These are phyloP conservation scores for Rhinichthys osculus DNA, from an alignment of 2,797 vertebrate genomes.

Conservation along the genomic window DNA sequence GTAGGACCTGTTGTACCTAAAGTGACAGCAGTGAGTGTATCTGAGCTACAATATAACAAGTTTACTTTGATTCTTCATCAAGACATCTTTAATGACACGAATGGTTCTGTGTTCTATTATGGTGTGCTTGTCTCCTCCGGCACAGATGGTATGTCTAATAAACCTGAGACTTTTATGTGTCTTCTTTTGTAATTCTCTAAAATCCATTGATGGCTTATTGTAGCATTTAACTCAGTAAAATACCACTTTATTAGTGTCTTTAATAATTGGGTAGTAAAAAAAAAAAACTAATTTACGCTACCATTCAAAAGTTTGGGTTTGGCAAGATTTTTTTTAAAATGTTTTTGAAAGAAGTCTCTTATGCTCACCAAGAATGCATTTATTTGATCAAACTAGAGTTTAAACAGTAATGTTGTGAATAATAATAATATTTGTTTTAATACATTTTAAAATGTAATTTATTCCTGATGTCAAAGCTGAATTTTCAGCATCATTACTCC, in stretches of 20 bases:
- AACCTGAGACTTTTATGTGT: neutral
- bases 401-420: no score
- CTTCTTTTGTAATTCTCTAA: neutral
- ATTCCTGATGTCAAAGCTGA: neutral
- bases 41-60: fast-evolving
- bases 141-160: constrained; percentile 53
- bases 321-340: neutral
- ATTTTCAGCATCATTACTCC: neutral
- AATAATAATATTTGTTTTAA: neutral
- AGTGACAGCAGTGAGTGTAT: fast-evolving
- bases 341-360: no score
- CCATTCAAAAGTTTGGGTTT: neutral
- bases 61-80: constrained; percentile 64
- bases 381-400: no score
- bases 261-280: neutral
- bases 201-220: neutral
- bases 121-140: constrained; percentile 69
- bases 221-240: neutral
- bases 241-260: neutral
- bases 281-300: neutral
- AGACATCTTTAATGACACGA: constrained; percentile 50
- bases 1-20: constrained; percentile 66
- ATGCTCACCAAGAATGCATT: neutral
- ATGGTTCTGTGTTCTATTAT: constrained; percentile 67
- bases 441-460: neutral